Conservation (phyloP, 1,140 invertebrate genomes). For the Bombus pascuorum region DNA sequence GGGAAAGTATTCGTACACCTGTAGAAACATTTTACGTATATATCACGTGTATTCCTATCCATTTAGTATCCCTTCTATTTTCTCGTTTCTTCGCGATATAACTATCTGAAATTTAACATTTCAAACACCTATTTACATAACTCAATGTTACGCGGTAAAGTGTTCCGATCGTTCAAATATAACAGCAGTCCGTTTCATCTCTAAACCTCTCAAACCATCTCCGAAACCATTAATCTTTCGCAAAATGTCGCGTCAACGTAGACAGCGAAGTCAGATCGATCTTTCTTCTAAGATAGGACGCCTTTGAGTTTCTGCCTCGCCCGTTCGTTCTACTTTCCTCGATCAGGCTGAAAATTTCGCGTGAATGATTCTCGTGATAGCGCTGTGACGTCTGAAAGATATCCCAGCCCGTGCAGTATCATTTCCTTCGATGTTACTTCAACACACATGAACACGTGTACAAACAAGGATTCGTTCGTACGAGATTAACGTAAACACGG, state of each 20-base stretch:
- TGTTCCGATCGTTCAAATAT: background rate
- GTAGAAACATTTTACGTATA: no score
- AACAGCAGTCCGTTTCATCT: background rate
- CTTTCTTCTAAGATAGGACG: background rate
- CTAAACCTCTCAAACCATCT: no score
- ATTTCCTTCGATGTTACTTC: background rate
- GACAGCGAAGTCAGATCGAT: conserved; percentile 17
- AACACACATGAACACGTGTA: background rate
- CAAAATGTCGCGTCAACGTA: background rate
- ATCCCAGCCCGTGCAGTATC: background rate
- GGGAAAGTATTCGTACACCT: no score
- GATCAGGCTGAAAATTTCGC: background rate
- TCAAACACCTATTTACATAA: background rate
- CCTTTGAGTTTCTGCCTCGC: background rate
- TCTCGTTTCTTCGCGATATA: background rate
- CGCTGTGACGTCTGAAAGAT: background rate
- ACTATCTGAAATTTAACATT: background rate
- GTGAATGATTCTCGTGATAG: background rate
- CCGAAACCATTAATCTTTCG: background rate
- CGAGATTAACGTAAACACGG: conserved; percentile 41
- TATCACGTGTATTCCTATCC: no score
- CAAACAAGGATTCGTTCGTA: background rate
- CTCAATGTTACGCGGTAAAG: background rate
- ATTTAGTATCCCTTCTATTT: background rate
- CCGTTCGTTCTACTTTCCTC: background rate